These are phyloP conservation scores for Columba livia DNA, from an alignment of 2,113 vertebrate species.

Conservation along the genomic window DNA sequence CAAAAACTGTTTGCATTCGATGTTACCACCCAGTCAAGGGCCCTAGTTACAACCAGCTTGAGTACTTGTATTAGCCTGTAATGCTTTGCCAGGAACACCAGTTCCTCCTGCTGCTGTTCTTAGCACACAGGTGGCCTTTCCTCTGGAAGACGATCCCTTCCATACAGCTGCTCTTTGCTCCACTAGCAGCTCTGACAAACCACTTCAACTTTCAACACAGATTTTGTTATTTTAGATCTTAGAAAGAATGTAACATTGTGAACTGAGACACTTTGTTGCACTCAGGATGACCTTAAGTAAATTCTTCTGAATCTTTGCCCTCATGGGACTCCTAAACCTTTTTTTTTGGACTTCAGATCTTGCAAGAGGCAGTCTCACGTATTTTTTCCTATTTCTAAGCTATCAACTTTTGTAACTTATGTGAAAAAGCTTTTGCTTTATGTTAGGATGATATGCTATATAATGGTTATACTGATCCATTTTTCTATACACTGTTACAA, in stretches of 20 bases:
- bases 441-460: background rate
- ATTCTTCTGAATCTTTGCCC: background rate
- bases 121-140: accelerated
- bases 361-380: background rate
- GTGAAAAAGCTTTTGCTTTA: background rate
- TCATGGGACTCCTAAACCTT: background rate
- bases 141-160: background rate
- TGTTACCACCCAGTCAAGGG: background rate
- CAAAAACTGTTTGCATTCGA: background rate
- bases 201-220: background rate
- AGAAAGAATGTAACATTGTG: conserved; percentile 8
- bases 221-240: conserved; percentile 21
- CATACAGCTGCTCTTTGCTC: background rate
- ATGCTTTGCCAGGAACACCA: background rate
- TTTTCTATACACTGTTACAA: background rate
- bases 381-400: background rate
- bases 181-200: background rate
- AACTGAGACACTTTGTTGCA: background rate
- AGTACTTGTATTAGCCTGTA: background rate
- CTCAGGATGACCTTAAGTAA: background rate
- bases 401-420: background rate
- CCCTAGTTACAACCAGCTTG: background rate
- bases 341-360: background rate
- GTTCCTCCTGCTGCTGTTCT: background rate
- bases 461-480: accelerated